phyloP scores from a whole-genome alignment of 2,888 invertebrate genomes.

The Oxyscelio sp. region DNA sequence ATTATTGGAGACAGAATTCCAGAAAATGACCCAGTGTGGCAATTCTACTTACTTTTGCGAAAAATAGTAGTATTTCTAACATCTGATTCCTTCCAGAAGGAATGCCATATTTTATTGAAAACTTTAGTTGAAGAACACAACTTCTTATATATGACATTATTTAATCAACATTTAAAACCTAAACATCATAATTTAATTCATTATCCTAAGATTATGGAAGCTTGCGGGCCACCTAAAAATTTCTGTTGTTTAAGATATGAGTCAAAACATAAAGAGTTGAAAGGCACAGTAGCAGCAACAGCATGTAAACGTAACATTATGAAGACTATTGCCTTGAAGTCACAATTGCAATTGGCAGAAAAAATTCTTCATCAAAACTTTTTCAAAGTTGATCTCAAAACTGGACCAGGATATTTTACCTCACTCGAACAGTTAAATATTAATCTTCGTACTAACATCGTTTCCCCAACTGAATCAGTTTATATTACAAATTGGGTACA shows the following conservation, averaged over 20 bases:
- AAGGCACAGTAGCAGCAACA: conserved; percentile 1
- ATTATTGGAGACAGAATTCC: conserved; percentile 55
- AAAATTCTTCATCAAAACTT: background rate
- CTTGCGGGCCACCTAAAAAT: conserved; percentile 6
- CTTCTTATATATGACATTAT: background rate
- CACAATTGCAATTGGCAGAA: background rate
- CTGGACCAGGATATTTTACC: conserved; percentile 2
- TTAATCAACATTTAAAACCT: conserved; percentile 42
- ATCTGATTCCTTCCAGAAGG: too few species aligned
- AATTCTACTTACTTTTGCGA: conserved; percentile 45
- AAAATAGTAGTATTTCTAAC: too few species aligned
- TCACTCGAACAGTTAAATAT: too few species aligned
- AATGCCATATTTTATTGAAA: too few species aligned
- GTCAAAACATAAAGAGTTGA: conserved; percentile 12
- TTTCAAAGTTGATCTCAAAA: too few species aligned
- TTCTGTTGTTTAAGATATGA: conserved; percentile 32
- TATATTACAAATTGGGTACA: too few species aligned
- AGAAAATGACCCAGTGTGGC: conserved; percentile 47
- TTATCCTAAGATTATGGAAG: conserved; percentile 23
- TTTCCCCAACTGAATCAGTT: too few species aligned
- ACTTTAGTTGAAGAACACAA: conserved; percentile 58
- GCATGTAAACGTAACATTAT: conserved; percentile 18
- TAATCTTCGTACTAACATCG: too few species aligned
- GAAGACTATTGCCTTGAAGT: conserved; percentile 10
- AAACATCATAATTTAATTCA: conserved; percentile 44